Evolutionary conservation across 1,140 invertebrate species (phyloP), one percentile per base, ranked within the genome.

Genomic region (Heliothis virescens): DNA sequence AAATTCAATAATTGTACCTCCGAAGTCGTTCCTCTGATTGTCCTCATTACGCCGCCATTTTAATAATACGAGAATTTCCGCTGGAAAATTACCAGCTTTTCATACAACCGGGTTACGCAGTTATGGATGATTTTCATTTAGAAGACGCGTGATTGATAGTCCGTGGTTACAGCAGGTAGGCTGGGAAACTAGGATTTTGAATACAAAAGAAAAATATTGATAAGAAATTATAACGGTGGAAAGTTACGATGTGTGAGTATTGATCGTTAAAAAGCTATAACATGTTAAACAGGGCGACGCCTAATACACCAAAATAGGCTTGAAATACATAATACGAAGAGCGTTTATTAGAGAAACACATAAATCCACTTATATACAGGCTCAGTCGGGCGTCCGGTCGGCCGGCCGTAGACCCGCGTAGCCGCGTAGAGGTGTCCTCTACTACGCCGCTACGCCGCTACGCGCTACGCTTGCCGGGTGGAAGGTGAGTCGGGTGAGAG

Each of bases 391-490:
- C 73, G 80, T 65, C 80, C 80, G 80, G 80, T 48, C 80, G 79
- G 16, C 59, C 21, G 81, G 79, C 48, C 80, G 83, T 84, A 84
- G 83, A 55, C 79, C 83, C 55, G 41, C 65, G 65, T 72, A 72
- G 52, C 69, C 1, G 50, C 60, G 60, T 63, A 63, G 29, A 12
- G 34, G 52, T 53, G 52, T 53, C 52, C 52, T 53, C 52, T 53
- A 53, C 59, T 57, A 57, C 55, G 55, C 21, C 59, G 59, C 26
- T 15, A 15, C 71, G 26, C 72, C 62, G 63, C 71, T 74, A 77
- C 76, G 79, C 48, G 60, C 74, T 65, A 73, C 71, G 26, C 59
- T 62, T 55, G 57, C 79, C 79, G 71, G 71, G 67, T 72, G 79
- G 79, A 80, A 80, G 79, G 79, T 80, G 79, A 80, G 18, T 65